Conservation (phyloP, 1,140 invertebrate genomes). For the Drosophila micromelanica region DNA sequence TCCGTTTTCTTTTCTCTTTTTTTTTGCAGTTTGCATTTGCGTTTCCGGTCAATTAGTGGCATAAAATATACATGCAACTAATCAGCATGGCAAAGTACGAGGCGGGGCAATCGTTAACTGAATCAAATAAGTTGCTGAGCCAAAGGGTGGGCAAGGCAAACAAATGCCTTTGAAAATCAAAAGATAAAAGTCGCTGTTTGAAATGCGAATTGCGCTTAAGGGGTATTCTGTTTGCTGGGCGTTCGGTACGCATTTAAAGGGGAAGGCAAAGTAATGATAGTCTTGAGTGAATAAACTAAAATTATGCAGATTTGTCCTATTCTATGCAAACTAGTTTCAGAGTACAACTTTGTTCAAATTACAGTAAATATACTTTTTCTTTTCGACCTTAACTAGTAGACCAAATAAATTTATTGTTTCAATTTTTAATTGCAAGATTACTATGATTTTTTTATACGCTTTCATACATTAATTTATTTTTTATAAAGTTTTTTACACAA, state of each 20-base stretch:
- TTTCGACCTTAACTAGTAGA: too few relatives aligned
- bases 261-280: background rate
- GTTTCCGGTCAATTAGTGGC: conserved; percentile 67
- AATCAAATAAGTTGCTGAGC: background rate
- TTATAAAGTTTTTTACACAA: too few relatives aligned
- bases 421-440: too few relatives aligned
- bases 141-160: conserved; percentile 30
- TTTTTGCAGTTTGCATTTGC: conserved; percentile 7
- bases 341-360: too few relatives aligned
- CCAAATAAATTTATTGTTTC: too few relatives aligned
- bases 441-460: too few relatives aligned
- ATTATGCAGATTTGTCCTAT: too few relatives aligned
- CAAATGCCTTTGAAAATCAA: conserved; percentile 2
- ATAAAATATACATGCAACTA: conserved; percentile 41
- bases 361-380: too few relatives aligned
- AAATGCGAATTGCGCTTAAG: background rate
- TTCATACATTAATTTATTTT: too few relatives aligned
- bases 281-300: too few relatives aligned
- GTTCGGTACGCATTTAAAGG: background rate
- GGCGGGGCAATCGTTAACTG: background rate
- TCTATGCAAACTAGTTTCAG: too few relatives aligned
- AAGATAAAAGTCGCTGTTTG: background rate
- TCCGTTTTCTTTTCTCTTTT: background rate
- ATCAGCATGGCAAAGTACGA: conserved; percentile 37
- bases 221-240: background rate